Evolutionary conservation across 2,113 vertebrate genomes (phyloP).

Genomic region (Sinosuthora webbiana): DNA sequence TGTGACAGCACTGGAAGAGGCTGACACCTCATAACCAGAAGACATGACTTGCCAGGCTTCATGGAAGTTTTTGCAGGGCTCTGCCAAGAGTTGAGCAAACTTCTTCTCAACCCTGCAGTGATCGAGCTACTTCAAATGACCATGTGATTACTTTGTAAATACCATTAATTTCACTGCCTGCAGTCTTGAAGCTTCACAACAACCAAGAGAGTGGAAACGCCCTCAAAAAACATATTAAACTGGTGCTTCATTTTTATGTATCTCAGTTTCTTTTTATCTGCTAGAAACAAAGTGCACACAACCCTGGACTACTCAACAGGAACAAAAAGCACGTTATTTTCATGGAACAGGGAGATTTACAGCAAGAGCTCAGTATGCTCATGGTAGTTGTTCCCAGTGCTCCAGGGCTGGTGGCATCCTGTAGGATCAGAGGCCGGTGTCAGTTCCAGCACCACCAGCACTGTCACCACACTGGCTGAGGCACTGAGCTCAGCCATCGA

Average conservation of each 20-base stretch:
- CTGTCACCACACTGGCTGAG: neutral
- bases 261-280: neutral
- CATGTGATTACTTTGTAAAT: neutral
- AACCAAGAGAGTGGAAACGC: neutral
- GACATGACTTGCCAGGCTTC: neutral
- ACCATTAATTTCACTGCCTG: neutral
- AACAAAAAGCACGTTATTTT: neutral
- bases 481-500: neutral
- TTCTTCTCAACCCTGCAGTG: neutral
- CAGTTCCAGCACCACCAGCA: neutral
- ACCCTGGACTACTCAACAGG: neutral
- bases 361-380: neutral
- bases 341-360: neutral
- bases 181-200: neutral
- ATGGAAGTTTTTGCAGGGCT: neutral
- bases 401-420: neutral
- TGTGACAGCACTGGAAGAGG: neutral
- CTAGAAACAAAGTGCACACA: neutral
- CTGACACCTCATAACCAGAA: neutral
- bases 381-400: neutral
- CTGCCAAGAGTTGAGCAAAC: neutral
- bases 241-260: neutral
- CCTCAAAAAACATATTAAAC: neutral
- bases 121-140: neutral
- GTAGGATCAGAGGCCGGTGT: neutral